phyloP scores from a whole-genome alignment of 2,113 vertebrate genomes.

The Gallinago undulata region DNA sequence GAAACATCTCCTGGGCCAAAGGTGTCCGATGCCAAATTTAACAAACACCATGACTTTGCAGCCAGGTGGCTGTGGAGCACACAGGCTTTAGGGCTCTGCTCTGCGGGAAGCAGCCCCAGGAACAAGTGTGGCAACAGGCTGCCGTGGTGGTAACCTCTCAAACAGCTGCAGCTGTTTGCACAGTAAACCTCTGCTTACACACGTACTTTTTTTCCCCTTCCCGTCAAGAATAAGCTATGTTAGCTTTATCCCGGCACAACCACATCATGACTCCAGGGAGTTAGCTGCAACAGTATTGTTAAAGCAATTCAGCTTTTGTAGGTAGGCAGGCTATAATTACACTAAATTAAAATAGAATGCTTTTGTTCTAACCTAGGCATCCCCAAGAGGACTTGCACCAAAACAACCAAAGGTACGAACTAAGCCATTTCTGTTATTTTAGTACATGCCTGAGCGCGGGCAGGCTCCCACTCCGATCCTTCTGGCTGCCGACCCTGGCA shows the following conservation, averaged over 20 bases:
- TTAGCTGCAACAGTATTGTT: background rate
- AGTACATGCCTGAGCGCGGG: background rate
- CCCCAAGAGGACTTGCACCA: background rate
- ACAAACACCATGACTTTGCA: background rate
- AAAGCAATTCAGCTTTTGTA: background rate
- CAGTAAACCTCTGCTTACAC: background rate
- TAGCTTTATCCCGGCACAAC: background rate
- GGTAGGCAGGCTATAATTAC: slow-evolving; percentile 36
- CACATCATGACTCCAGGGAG: background rate
- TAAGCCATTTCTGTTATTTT: background rate
- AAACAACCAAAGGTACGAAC: background rate
- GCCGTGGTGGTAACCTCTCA: background rate
- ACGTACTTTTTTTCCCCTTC: background rate
- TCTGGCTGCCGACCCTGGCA: background rate
- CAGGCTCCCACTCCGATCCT: background rate
- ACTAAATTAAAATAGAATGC: slow-evolving; percentile 31
- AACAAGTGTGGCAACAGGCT: background rate
- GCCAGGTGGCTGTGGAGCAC: background rate
- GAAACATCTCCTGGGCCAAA: background rate
- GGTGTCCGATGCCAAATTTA: background rate
- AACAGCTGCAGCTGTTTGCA: slow-evolving; percentile 9
- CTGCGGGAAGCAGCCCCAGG: background rate
- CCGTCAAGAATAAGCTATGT: background rate
- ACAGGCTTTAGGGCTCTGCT: background rate
- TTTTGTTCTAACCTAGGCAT: slow-evolving; percentile 28